Evolutionary conservation across 2,113 vertebrate species (phyloP).

Genomic region (Thalassarche chlororhynchos): DNA sequence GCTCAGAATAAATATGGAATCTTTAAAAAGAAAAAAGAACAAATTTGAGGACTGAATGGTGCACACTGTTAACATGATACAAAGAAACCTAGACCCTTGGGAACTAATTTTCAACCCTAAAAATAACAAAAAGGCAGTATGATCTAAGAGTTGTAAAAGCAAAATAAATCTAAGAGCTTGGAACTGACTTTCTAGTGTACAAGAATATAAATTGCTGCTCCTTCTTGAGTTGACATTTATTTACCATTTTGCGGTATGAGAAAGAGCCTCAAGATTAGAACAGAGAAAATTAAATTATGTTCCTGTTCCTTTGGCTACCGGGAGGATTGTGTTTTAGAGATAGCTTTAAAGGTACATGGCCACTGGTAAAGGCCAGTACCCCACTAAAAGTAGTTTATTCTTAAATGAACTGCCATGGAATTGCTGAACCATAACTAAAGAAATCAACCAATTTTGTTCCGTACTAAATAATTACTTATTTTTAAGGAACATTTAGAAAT

Average conservation of each 20-base stretch:
- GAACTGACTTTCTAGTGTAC: conserved; percentile 31
- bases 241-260: conserved; percentile 42
- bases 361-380: background rate
- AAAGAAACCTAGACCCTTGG: background rate
- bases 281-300: conserved; percentile 60
- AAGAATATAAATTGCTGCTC: conserved; percentile 41
- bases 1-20: background rate
- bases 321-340: background rate
- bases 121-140: background rate
- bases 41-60: background rate
- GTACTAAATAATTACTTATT: background rate
- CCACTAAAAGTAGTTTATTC: background rate
- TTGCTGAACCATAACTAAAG: background rate
- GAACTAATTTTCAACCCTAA: conserved; percentile 48
- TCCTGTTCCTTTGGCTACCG: background rate
- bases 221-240: conserved; percentile 60
- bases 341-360: conserved; percentile 15
- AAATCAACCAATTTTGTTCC: background rate
- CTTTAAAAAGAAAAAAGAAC: background rate
- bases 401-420: background rate
- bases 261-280: conserved; percentile 42
- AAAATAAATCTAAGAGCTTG: conserved; percentile 58
- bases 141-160: conserved; percentile 37
- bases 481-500: background rate
- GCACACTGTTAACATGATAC: background rate